Percentiles rank a stretch among this genome's conserved stretches.
Evolutionary conservation across 2,113 vertebrate genomes (phyloP).

Genomic region (Cromileptes altivelis): DNA sequence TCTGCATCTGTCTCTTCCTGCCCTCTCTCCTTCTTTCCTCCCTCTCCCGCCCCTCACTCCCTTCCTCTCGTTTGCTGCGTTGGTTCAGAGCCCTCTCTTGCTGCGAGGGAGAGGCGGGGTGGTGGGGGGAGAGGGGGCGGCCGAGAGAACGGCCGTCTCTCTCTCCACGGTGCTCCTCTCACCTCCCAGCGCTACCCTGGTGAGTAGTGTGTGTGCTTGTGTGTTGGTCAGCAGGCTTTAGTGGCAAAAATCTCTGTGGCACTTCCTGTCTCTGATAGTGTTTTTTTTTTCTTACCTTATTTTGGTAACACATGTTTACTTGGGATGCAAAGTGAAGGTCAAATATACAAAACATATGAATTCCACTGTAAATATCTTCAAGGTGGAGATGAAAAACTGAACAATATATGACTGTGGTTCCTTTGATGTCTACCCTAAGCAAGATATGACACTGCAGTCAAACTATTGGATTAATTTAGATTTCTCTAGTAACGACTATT

Average conservation of each 20-base stretch:
- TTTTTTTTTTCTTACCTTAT: neutral
- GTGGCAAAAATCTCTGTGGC: conserved; percentile 61
- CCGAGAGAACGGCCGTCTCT: conserved; percentile 87
- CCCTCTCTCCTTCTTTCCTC: conserved; percentile 76
- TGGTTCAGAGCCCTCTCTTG: conserved; percentile 88
- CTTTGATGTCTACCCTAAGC: no score
- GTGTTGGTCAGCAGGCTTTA: conserved; percentile 75
- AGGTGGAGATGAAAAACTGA: no score
- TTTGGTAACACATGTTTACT: neutral
- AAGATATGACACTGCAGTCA: no score
- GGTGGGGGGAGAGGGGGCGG: conserved; percentile 86
- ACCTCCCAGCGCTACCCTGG: conserved; percentile 88
- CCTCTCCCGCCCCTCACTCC: conserved; percentile 73
- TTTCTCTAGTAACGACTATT: no score
- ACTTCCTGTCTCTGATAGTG: conserved; percentile 51
- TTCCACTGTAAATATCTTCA: neutral
- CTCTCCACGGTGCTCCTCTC: conserved; percentile 87
- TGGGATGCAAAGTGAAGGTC: neutral
- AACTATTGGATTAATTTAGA: no score
- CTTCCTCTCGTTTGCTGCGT: conserved; percentile 80
- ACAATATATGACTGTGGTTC: no score
- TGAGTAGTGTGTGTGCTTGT: conserved; percentile 85
- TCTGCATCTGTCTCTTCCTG: conserved; percentile 83
- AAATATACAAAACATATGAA: neutral
- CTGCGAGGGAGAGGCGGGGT: conserved; percentile 88